Evolutionary conservation across 1,140 invertebrate genomes (phyloP).

Genomic region (Oncopodura yosiiana): DNA sequence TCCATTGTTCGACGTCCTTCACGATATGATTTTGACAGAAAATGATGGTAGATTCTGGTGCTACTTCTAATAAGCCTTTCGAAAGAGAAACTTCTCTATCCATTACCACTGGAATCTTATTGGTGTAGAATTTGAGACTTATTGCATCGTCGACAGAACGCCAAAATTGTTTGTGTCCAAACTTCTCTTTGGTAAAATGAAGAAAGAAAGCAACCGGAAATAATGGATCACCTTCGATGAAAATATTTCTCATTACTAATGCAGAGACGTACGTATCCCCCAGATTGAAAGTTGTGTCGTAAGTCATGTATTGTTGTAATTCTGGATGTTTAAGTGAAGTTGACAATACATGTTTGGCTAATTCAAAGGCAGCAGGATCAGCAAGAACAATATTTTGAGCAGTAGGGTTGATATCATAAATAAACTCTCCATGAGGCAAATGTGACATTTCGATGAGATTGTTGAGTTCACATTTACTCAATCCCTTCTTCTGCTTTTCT

Average conservation of each 20-base stretch:
- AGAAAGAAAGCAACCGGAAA: background rate
- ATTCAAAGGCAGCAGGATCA: background rate
- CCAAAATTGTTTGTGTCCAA: background rate
- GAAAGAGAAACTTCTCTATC: background rate
- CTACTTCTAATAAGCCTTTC: background rate
- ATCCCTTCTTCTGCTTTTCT: background rate
- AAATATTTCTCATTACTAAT: background rate
- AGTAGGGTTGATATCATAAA: background rate
- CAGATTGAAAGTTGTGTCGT: conserved; percentile 1
- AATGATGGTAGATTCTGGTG: background rate
- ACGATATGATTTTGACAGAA: background rate
- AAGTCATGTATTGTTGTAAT: background rate
- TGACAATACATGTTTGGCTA: background rate
- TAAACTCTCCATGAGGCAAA: background rate
- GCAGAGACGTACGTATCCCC: background rate
- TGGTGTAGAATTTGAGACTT: background rate
- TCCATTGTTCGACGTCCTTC: background rate
- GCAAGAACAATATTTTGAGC: background rate
- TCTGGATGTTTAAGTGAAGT: background rate
- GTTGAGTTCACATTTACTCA: background rate
- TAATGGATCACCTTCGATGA: background rate
- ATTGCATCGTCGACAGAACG: background rate
- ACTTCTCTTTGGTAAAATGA: background rate
- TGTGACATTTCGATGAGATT: background rate
- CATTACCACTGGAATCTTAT: background rate